Evolutionary conservation across 2,797 vertebrate genomes (phyloP).

Genomic region (Petrocephalus schoutedeni): DNA sequence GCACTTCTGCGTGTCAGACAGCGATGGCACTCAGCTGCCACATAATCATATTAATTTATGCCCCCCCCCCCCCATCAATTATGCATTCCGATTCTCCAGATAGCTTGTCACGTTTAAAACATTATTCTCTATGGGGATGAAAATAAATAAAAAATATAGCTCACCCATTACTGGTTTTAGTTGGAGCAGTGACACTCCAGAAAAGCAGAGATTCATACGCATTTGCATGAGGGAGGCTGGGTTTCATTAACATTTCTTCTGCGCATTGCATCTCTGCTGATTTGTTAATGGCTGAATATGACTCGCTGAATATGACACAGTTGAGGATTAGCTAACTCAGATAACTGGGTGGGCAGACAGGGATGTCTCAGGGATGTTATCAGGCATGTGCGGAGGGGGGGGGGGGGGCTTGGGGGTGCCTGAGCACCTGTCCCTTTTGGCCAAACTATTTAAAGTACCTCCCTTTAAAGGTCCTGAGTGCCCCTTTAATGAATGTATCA

Average conservation of each 20-base stretch:
- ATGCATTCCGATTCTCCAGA: slow-evolving; percentile 84
- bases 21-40: slow-evolving; percentile 69
- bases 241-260: slow-evolving; percentile 71
- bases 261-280: slow-evolving; percentile 61
- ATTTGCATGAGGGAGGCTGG: slow-evolving; percentile 73
- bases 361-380: slow-evolving; percentile 15
- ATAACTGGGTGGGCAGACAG: background rate
- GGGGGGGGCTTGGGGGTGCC: background rate
- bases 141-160: slow-evolving; percentile 68
- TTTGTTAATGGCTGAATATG: slow-evolving; percentile 56
- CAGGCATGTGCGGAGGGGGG: background rate
- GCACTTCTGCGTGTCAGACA: slow-evolving; percentile 72
- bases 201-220: slow-evolving; percentile 73
- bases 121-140: slow-evolving; percentile 61
- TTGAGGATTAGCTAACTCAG: slow-evolving; percentile 38
- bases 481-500: background rate
- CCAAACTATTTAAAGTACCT: background rate
- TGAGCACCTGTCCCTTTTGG: background rate
- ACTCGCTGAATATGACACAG: slow-evolving; percentile 48
- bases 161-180: slow-evolving; percentile 69
- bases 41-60: slow-evolving; percentile 89
- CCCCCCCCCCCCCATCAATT: slow-evolving; percentile 74
- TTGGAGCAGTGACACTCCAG: slow-evolving; percentile 67
- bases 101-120: slow-evolving; percentile 85
- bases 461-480: background rate